A percentile compares a stretch with the other conserved stretches of the same genome.
Conservation (phyloP, 2,797 vertebrate genomes). For the Intellagama lesueurii region DNA sequence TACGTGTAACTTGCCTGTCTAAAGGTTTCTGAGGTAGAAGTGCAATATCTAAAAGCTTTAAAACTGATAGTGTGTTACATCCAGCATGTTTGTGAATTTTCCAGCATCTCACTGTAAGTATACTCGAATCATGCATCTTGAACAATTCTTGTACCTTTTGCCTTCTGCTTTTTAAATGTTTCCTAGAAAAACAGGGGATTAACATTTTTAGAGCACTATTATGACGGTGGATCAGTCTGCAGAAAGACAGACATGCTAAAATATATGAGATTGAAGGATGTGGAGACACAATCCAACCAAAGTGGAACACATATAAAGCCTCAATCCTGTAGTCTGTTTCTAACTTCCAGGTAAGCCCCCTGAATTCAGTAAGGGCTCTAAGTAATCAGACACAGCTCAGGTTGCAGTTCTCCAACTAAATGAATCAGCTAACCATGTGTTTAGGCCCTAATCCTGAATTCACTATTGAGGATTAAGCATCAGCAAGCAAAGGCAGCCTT, state of each 20-base stretch:
- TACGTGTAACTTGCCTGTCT: not conserved
- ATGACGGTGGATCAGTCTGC: not conserved
- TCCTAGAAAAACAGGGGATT: not conserved
- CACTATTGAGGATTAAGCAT: not conserved
- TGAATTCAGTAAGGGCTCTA: not conserved
- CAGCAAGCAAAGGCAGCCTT: not conserved
- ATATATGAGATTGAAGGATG: not conserved
- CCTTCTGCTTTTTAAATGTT: not conserved
- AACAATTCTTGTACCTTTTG: not conserved
- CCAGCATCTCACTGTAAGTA: not conserved
- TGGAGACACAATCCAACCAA: not conserved
- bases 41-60: not conserved
- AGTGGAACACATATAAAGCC: not conserved
- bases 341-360: not conserved
- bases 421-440: not conserved
- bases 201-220: not conserved
- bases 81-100: not conserved
- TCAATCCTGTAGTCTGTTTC: not conserved
- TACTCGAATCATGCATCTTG: not conserved
- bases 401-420: not conserved
- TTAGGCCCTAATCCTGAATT: not conserved
- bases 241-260: not conserved
- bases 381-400: not conserved
- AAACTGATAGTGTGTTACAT: not conserved
- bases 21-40: not conserved